Base-by-base conservation (phyloP, 1,140 invertebrate species). In the Nixonia krombeini region DNA sequence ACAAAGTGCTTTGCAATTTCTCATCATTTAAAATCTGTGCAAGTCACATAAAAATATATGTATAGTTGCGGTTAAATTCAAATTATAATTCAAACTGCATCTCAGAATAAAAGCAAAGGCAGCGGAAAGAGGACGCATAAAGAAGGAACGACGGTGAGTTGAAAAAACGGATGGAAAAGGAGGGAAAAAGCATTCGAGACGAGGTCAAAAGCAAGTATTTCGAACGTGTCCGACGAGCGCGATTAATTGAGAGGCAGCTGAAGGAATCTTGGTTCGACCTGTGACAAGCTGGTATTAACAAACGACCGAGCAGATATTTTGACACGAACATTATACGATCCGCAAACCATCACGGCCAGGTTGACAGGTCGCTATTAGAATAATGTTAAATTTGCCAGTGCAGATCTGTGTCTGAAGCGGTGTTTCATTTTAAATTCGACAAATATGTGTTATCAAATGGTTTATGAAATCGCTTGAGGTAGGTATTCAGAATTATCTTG, bases 351-450 rank as follows among this genome's bases (percentile, higher is more conserved):
- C 53, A 4, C 18, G 33, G 37, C 29, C 45, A 25, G 44, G 57
- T 74, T 51, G 79, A 79, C 72, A 72, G 76, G 78, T 81, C 70
- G 66, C 73, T 79, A 81, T 80, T 82, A 80, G 57, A 78, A 81
- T 76, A 78, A 78, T 78, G 76, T 72, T 74, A 74, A 71, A 74
- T 69, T 64, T 66, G 12, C 41, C 2, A 12, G 3, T 4, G 28
- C 2, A 31, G 8, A 9, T 3, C 6, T 21, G 21, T 21, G 6
- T 6, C 21, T 21, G 2, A 21, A 21, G 6, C 21, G 21, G 8
- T 31, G n/a, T n/a, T n/a, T n/a, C n/a, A n/a, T n/a, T n/a, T n/a
- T n/a, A n/a, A n/a, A n/a, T n/a, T n/a, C n/a, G n/a, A n/a, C n/a
- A n/a, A n/a, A n/a, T n/a, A n/a, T n/a, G n/a, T n/a, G n/a, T n/a